Evolutionary conservation across 2,797 vertebrate species (phyloP).

Genomic region (Ptychobarbus kaznakovi): DNA sequence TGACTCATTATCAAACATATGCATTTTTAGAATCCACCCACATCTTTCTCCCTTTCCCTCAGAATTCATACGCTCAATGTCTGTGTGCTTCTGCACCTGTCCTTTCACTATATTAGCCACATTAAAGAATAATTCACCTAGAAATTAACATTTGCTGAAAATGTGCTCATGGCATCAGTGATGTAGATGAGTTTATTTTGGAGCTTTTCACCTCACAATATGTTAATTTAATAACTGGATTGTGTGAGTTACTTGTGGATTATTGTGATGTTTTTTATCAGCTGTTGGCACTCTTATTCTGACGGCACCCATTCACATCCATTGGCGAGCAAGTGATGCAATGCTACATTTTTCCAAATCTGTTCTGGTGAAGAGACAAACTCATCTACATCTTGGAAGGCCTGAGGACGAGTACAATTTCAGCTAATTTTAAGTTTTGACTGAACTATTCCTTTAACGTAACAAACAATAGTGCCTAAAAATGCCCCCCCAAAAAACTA

Average conservation of each 20-base stretch:
- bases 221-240: neutral
- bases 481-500: neutral
- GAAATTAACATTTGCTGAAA: neutral
- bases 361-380: neutral
- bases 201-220: neutral
- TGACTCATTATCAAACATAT: slow-evolving; percentile 36
- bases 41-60: slow-evolving; percentile 14
- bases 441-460: neutral
- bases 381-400: neutral
- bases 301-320: neutral
- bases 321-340: neutral
- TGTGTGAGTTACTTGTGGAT: neutral
- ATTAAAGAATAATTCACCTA: neutral
- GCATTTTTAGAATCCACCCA: slow-evolving; percentile 28
- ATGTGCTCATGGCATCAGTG: neutral
- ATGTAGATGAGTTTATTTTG: neutral
- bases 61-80: neutral
- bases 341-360: neutral
- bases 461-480: neutral
- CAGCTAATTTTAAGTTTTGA: neutral
- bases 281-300: neutral
- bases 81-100: slow-evolving; percentile 15
- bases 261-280: neutral
- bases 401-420: neutral
- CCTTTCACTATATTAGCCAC: neutral